phyloP scores from a whole-genome alignment of 2,797 vertebrate species.

The Neostethus bicornis region DNA sequence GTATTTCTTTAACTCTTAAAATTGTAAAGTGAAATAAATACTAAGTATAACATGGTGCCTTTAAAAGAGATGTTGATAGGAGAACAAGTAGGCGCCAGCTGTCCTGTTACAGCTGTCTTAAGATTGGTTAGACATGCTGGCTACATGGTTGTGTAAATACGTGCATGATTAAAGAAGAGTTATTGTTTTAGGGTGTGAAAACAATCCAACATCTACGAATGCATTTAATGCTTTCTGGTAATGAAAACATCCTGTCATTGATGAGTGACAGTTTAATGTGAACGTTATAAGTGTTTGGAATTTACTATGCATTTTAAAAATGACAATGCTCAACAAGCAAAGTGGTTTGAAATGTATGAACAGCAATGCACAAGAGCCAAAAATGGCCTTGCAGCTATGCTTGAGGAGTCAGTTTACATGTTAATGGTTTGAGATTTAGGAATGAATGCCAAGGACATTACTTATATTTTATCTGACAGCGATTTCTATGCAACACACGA shows the following conservation, averaged over 20 bases:
- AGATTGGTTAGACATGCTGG: neutral
- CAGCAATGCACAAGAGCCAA: conserved; percentile 28
- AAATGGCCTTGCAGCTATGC: conserved; percentile 41
- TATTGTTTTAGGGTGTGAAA: conserved; percentile 1
- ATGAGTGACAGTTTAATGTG: neutral
- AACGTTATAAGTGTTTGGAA: conserved; percentile 5
- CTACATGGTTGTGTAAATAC: neutral
- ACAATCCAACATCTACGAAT: neutral
- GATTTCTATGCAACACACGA: neutral
- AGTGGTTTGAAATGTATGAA: conserved; percentile 31
- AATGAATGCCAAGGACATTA: conserved; percentile 49
- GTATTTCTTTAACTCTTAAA: no score
- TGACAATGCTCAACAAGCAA: conserved; percentile 20
- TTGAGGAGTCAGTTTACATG: conserved; percentile 38
- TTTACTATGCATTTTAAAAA: conserved; percentile 13
- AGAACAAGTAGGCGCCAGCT: neutral
- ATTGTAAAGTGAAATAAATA: no score
- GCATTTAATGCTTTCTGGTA: neutral
- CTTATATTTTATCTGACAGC: conserved; percentile 18
- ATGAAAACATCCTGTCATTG: neutral
- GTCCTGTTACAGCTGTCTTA: conserved; percentile 4
- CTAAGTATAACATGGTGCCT: neutral
- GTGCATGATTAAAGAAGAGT: neutral
- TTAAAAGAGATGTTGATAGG: neutral
- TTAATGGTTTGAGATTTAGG: conserved; percentile 54